Percentiles rank a stretch among this genome's conserved stretches.
Conservation (phyloP, 2,888 invertebrate genomes). For the Orgyia antiqua region DNA sequence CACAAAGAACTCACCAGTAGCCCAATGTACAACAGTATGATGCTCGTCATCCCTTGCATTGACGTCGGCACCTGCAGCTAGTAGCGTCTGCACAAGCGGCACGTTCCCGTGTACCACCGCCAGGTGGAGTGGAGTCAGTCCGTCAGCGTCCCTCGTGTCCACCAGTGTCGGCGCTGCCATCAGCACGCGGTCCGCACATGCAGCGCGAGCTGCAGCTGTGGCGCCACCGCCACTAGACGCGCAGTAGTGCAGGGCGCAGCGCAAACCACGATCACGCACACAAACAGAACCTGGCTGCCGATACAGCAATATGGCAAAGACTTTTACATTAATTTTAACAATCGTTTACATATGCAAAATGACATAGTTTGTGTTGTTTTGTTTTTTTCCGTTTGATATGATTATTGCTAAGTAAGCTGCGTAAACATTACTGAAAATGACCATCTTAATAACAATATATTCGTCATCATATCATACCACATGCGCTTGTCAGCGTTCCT, state of each 20-base stretch:
- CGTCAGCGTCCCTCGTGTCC: constrained; percentile 93
- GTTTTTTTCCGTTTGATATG: too few relatives aligned
- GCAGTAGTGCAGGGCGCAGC: constrained; percentile 96
- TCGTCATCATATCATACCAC: too few relatives aligned
- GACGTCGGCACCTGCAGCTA: constrained; percentile 93
- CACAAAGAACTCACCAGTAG: constrained; percentile 94
- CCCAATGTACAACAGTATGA: constrained; percentile 98
- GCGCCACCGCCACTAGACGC: constrained; percentile 88
- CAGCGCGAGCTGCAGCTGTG: constrained; percentile 83
- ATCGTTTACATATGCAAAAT: too few relatives aligned
- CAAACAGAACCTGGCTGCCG: constrained; percentile 70
- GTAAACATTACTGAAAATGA: too few relatives aligned
- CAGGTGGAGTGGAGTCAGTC: constrained; percentile 95
- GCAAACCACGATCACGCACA: constrained; percentile 88
- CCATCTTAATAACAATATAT: too few relatives aligned
- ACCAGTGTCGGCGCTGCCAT: constrained; percentile 92
- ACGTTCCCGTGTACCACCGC: constrained; percentile 96
- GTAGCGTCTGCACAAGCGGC: constrained; percentile 89
- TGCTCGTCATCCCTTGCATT: constrained; percentile 95
- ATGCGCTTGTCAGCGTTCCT: too few relatives aligned
- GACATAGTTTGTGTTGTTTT: too few relatives aligned
- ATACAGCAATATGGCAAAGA: background rate
- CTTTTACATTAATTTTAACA: background rate
- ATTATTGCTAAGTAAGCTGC: too few relatives aligned
- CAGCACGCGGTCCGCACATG: constrained; percentile 91